Percentiles rank a stretch among this genome's conserved stretches.
These are phyloP conservation scores for Ancistrus triradiatus DNA, from an alignment of 2,113 vertebrate species.

Conservation along the genomic window DNA sequence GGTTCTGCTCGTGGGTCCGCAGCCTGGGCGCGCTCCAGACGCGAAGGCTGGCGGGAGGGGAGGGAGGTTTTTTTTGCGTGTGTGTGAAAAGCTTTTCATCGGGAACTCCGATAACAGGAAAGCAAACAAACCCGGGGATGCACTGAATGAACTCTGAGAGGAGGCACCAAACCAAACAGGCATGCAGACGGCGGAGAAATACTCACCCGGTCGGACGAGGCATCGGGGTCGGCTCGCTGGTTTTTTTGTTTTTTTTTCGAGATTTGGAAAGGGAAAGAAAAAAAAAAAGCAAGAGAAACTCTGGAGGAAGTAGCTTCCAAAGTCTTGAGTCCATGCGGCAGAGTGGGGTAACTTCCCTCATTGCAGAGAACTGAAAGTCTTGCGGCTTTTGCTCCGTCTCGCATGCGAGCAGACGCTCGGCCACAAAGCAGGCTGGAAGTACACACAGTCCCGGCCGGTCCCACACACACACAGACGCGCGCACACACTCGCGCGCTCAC, in stretches of 20 bases:
- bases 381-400: neutral
- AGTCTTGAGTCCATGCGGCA: conserved; percentile 9
- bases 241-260: too few relatives aligned
- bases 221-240: neutral
- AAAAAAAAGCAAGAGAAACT: neutral
- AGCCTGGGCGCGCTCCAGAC: conserved; percentile 12
- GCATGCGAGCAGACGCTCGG: neutral
- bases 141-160: conserved; percentile 40
- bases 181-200: conserved; percentile 42
- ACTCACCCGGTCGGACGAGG: conserved; percentile 58
- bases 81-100: conserved; percentile 43
- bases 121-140: conserved; percentile 42
- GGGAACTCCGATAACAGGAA: conserved; percentile 48
- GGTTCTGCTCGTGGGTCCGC: conserved; percentile 13
- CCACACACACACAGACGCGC: conserved; percentile 35
- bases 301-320: conserved; percentile 42
- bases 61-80: neutral
- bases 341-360: conserved; percentile 32
- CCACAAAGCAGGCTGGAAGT: conserved; percentile 40
- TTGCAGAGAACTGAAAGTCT: conserved; percentile 16
- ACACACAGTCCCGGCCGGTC: conserved; percentile 39
- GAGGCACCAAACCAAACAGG: neutral
- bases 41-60: neutral
- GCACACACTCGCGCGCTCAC: conserved; percentile 32
- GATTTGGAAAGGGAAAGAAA: too few relatives aligned